phyloP scores from a whole-genome alignment of 2,113 vertebrate species.

The Daboia siamensis region DNA sequence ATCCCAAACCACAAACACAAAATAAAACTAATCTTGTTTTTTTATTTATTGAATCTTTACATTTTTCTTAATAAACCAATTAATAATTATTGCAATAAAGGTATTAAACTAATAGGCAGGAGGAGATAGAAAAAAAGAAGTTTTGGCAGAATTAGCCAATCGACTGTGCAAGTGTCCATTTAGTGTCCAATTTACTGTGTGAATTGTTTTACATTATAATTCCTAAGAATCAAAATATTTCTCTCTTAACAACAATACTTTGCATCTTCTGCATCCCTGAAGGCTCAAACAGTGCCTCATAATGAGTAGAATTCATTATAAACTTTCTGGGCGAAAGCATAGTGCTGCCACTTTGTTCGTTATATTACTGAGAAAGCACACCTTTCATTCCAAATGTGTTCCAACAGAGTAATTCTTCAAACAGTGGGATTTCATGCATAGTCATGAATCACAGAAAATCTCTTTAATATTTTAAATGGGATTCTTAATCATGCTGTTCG shows the following conservation, averaged over 20 bases:
- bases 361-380: constrained; percentile 10
- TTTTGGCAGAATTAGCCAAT: constrained; percentile 19
- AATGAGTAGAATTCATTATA: constrained; percentile 16
- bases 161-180: neutral
- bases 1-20: neutral
- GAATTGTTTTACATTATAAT: neutral
- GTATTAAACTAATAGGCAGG: neutral
- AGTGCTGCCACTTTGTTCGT: neutral
- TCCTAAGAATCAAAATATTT: neutral
- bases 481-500: constrained; percentile 20
- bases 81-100: neutral
- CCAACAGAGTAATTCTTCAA: constrained; percentile 15
- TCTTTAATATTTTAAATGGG: constrained; percentile 21
- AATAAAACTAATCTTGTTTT: neutral
- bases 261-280: constrained; percentile 13
- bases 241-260: constrained; percentile 9
- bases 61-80: neutral
- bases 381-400: constrained; percentile 13
- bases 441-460: constrained; percentile 23
- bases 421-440: constrained; percentile 27
- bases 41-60: neutral
- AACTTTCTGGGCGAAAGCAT: neutral
- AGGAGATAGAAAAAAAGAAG: constrained; percentile 13
- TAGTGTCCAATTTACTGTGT: neutral
- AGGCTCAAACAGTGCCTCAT: constrained; percentile 16